Percentiles rank a stretch among this genome's conserved stretches.
phyloP scores from a whole-genome alignment of 1,140 invertebrate genomes.

The Conus betulinus region DNA sequence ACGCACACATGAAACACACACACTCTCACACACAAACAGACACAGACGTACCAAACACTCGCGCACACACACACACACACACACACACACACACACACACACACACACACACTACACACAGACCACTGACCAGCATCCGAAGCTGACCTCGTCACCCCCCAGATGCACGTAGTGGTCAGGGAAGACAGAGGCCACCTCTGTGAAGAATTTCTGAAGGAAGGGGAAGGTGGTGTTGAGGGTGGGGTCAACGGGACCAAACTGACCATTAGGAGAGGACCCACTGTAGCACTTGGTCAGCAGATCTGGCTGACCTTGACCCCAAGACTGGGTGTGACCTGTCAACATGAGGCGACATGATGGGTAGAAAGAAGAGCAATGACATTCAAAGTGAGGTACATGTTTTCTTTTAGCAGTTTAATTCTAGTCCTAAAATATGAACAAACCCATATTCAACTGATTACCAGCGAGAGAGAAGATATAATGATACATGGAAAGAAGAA shows the following conservation, averaged over 20 bases:
- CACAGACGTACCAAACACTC: no score
- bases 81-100: background rate
- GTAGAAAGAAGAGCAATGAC: conserved; percentile 28
- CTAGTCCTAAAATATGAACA: no score
- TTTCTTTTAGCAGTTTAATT: no score
- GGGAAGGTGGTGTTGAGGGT: conserved; percentile 62
- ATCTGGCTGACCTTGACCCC: conserved; percentile 84
- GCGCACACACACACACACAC: background rate
- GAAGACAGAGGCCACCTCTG: conserved; percentile 68
- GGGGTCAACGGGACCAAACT: conserved; percentile 80
- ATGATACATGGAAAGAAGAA: no score
- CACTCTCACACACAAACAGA: no score
- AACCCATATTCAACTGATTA: no score
- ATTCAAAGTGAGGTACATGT: background rate
- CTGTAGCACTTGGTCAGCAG: conserved; percentile 85
- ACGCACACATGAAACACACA: background rate
- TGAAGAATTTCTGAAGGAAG: conserved; percentile 68
- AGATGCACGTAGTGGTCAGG: conserved; percentile 75
- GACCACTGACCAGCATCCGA: conserved; percentile 86
- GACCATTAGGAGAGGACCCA: conserved; percentile 76
- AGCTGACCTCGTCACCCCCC: conserved; percentile 94
- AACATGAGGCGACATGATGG: conserved; percentile 26
- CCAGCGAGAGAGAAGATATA: no score
- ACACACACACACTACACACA: background rate
- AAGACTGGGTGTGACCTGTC: conserved; percentile 88